These are phyloP conservation scores for Nebria salina DNA, from an alignment of 2,888 invertebrate genomes.

Conservation along the genomic window DNA sequence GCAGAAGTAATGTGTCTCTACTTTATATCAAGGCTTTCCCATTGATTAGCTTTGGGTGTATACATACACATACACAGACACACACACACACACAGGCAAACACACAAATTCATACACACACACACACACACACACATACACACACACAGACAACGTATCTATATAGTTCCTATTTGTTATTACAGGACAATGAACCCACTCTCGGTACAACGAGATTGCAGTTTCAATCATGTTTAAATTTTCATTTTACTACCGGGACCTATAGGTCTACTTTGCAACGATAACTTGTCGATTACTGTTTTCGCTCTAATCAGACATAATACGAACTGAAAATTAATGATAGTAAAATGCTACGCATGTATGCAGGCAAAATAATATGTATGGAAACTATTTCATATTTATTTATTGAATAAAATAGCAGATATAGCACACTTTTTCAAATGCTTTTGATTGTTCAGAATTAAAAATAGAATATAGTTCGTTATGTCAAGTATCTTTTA, in stretches of 20 bases:
- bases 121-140: neutral
- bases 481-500: too few relatives aligned
- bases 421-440: too few relatives aligned
- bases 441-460: too few relatives aligned
- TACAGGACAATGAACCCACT: neutral
- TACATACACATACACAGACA: neutral
- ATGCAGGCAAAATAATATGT: too few relatives aligned
- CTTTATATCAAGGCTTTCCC: neutral
- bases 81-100: neutral
- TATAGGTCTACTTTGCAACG: neutral
- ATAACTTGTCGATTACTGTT: neutral
- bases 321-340: too few relatives aligned
- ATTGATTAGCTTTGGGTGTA: neutral
- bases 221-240: neutral
- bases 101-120: neutral
- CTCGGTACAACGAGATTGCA: neutral
- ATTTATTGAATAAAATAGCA: too few relatives aligned
- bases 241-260: neutral
- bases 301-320: neutral
- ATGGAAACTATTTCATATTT: too few relatives aligned
- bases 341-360: too few relatives aligned
- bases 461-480: too few relatives aligned
- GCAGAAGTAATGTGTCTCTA: neutral
- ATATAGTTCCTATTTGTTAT: neutral
- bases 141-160: neutral